phyloP scores from a whole-genome alignment of 2,797 vertebrate species.

The Arnoldichthys spilopterus region DNA sequence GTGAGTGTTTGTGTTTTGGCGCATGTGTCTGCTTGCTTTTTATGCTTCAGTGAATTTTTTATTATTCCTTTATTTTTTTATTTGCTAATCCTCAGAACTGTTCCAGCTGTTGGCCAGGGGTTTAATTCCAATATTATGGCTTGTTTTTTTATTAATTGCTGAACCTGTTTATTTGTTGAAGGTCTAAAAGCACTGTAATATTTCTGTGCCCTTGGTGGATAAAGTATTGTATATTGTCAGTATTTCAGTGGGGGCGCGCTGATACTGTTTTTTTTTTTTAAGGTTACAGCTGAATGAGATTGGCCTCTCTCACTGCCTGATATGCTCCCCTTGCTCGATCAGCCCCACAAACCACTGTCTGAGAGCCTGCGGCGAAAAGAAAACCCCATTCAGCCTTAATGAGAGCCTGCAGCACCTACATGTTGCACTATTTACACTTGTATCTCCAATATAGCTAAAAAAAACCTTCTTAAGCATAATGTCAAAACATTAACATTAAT shows the following conservation, averaged over 20 bases:
- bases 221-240: constrained; percentile 7
- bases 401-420: too few species aligned
- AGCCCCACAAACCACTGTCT: too few species aligned
- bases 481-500: too few species aligned
- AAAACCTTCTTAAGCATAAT: too few species aligned
- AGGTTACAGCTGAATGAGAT: not conserved
- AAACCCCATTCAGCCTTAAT: too few species aligned
- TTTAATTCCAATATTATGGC: not conserved
- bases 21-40: not conserved
- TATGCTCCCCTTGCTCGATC: too few species aligned
- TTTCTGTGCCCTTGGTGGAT: not conserved
- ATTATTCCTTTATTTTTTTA: too few species aligned
- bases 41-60: not conserved
- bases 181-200: not conserved
- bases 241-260: constrained; percentile 4
- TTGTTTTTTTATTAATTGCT: not conserved
- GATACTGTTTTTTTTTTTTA: not conserved
- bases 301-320: too few species aligned
- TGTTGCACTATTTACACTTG: too few species aligned
- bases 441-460: too few species aligned
- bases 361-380: too few species aligned
- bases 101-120: not conserved
- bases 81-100: not conserved
- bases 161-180: not conserved
- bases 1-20: not conserved